Percentiles rank a stretch among this genome's conserved stretches.
Evolutionary conservation across 2,888 invertebrate species (phyloP).

Genomic region (Alcis repandata): DNA sequence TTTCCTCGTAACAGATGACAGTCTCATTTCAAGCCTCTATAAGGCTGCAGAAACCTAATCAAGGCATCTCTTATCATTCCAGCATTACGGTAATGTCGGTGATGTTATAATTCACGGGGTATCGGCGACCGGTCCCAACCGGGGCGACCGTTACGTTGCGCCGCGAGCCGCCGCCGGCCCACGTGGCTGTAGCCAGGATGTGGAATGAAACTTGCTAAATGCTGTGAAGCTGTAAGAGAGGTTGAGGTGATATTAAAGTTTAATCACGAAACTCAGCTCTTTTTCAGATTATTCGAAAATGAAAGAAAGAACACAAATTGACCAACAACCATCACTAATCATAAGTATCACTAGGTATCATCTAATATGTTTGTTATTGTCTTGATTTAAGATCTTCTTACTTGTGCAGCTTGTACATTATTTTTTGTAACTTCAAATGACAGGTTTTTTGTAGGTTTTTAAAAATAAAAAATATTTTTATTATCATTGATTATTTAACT

Average conservation of each 20-base stretch:
- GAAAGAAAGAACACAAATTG: no score
- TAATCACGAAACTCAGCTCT: not conserved
- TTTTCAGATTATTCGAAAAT: not conserved
- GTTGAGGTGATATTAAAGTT: not conserved
- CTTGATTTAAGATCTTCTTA: no score
- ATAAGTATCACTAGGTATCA: no score
- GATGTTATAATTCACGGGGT: conserved; percentile 36
- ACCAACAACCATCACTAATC: no score
- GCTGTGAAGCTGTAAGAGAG: not conserved
- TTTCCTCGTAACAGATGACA: not conserved
- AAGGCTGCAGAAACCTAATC: conserved; percentile 10
- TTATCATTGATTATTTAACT: no score
- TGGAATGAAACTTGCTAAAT: conserved; percentile 1
- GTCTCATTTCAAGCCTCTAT: conserved; percentile 9
- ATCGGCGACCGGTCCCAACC: conserved; percentile 48
- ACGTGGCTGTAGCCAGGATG: conserved; percentile 18
- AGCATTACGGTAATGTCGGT: conserved; percentile 24
- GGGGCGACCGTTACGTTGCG: conserved; percentile 41
- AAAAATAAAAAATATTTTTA: no score
- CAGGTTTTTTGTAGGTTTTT: no score
- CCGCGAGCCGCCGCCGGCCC: conserved; percentile 27
- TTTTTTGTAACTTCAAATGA: no score
- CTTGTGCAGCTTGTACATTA: no score
- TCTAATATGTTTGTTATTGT: no score
- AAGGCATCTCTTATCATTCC: conserved; percentile 22